These are phyloP conservation scores for Marcusenius ussheri DNA, from an alignment of 2,113 vertebrate genomes.

Conservation along the genomic window DNA sequence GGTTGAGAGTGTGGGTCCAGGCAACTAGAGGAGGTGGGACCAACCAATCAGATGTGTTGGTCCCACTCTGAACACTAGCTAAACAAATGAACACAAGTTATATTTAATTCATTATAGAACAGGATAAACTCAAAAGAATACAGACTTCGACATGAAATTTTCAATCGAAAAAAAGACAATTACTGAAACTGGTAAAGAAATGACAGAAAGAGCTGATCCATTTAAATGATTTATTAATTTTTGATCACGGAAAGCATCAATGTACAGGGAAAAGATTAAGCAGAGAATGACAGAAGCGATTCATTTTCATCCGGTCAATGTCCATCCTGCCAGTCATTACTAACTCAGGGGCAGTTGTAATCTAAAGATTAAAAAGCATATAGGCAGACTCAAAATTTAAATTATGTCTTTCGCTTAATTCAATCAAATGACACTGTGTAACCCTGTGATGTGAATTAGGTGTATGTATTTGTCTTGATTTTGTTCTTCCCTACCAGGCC, in stretches of 20 bases:
- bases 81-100: background rate
- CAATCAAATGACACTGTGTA: background rate
- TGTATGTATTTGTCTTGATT: background rate
- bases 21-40: too few species aligned
- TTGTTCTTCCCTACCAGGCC: background rate
- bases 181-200: background rate
- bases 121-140: background rate
- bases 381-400: background rate
- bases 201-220: background rate
- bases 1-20: background rate
- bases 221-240: slow-evolving; percentile 17
- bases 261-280: slow-evolving; percentile 1
- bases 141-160: background rate
- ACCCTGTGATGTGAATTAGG: background rate
- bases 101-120: background rate
- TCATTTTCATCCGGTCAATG: background rate
- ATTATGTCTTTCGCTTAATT: background rate
- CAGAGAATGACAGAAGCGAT: background rate
- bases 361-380: slow-evolving; percentile 8
- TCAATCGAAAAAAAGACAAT: background rate
- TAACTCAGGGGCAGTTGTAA: background rate
- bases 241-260: slow-evolving; percentile 16
- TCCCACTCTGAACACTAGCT: background rate
- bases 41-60: background rate
- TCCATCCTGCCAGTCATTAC: background rate